Percentiles rank a stretch among this genome's conserved stretches.
Evolutionary conservation across 2,113 vertebrate species (phyloP).

Genomic region (Vicugna pacos): DNA sequence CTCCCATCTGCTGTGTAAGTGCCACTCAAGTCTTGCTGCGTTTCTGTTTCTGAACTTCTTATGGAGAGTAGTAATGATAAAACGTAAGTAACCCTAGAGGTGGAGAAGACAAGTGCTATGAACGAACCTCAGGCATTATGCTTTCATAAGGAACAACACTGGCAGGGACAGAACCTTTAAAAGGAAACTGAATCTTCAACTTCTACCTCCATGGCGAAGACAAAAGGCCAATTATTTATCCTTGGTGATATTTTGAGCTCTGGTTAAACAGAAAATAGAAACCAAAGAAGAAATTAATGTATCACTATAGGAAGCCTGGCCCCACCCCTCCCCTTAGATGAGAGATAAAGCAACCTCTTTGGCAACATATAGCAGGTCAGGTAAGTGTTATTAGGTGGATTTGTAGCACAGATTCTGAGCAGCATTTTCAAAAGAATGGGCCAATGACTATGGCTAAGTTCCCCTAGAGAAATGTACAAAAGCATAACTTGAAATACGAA

Average conservation of each 20-base stretch:
- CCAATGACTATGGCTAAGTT: neutral
- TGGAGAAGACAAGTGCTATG: neutral
- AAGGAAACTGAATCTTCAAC: neutral
- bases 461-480: neutral
- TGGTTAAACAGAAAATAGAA: neutral
- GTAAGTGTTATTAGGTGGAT: neutral
- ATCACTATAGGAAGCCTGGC: neutral
- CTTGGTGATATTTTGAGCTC: neutral
- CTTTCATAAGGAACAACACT: neutral
- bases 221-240: neutral
- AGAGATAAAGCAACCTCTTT: neutral
- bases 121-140: neutral
- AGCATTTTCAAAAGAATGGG: constrained; percentile 46
- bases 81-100: neutral
- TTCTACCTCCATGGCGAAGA: neutral
- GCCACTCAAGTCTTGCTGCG: neutral
- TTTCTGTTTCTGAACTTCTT: neutral
- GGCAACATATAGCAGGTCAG: neutral
- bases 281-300: neutral
- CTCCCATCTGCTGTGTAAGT: neutral
- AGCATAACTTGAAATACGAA: neutral
- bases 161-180: neutral
- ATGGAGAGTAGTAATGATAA: constrained; percentile 8
- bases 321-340: neutral
- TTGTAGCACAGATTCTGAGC: neutral